phyloP scores from a whole-genome alignment of 2,888 invertebrate genomes.

The Oeneis ivallda region DNA sequence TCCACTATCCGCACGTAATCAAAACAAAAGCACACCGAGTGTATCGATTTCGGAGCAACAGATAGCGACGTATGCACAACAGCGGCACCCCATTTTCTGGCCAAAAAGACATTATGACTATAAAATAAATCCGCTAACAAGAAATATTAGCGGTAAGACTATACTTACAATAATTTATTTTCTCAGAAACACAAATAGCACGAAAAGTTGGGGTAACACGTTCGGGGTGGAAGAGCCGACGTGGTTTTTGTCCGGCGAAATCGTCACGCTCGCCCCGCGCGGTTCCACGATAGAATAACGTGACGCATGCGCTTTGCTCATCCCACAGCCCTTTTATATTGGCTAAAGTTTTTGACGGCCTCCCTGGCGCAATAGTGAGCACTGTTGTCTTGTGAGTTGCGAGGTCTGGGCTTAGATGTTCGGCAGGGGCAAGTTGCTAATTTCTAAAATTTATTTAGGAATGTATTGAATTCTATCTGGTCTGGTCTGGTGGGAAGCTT shows the following conservation, averaged over 20 bases:
- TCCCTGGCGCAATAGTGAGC: too few relatives aligned
- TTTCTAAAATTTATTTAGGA: too few relatives aligned
- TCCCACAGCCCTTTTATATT: conserved; percentile 23
- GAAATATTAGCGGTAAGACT: background rate
- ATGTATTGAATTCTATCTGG: too few relatives aligned
- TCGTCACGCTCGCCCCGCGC: conserved; percentile 30
- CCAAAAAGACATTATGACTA: background rate
- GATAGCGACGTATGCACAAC: conserved; percentile 41
- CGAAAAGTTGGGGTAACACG: background rate
- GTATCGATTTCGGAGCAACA: conserved; percentile 64
- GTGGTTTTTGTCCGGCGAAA: conserved; percentile 42
- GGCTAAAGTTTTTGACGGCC: background rate
- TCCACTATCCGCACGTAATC: conserved; percentile 44
- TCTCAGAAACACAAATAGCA: background rate
- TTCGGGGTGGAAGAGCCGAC: conserved; percentile 1
- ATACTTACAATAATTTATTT: conserved; percentile 20
- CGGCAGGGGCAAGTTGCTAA: too few relatives aligned
- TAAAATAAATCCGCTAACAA: conserved; percentile 3
- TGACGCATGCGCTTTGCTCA: conserved; percentile 38
- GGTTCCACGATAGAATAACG: conserved; percentile 20
- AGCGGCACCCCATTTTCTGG: background rate
- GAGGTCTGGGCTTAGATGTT: too few relatives aligned
- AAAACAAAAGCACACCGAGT: conserved; percentile 62
- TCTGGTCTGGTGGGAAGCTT: too few relatives aligned
- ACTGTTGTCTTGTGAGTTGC: too few relatives aligned